phyloP scores from a whole-genome alignment of 2,888 invertebrate species.

The Chrysolina oricalcia region DNA sequence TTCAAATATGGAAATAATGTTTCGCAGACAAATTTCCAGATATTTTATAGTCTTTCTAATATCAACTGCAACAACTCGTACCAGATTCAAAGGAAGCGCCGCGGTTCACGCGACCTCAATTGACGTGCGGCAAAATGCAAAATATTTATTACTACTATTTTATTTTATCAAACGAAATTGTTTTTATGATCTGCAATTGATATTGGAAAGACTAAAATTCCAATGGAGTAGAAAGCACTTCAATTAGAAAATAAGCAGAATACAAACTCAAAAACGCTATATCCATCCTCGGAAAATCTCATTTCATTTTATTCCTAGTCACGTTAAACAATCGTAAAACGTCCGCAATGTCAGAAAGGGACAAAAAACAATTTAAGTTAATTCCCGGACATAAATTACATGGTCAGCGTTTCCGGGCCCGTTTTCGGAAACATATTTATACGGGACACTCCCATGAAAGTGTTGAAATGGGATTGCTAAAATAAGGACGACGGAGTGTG shows the following conservation, averaged over 20 bases:
- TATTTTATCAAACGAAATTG: too few relatives aligned
- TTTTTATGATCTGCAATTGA: too few relatives aligned
- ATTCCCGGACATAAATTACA: constrained; percentile 16
- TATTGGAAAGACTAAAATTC: too few relatives aligned
- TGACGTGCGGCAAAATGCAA: too few relatives aligned
- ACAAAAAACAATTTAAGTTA: constrained; percentile 26
- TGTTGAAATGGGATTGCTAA: not conserved
- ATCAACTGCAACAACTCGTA: too few relatives aligned
- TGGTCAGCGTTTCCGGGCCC: constrained; percentile 14
- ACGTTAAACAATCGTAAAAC: constrained; percentile 5
- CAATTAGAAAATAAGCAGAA: not conserved
- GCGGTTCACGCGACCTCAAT: too few relatives aligned
- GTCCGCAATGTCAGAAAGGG: not conserved
- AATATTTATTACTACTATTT: too few relatives aligned
- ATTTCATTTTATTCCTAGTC: not conserved
- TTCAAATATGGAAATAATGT: too few relatives aligned
- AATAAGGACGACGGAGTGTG: not conserved
- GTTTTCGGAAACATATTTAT: not conserved
- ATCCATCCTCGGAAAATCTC: not conserved
- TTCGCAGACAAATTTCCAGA: too few relatives aligned
- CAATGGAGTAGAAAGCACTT: too few relatives aligned
- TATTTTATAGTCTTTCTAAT: too few relatives aligned
- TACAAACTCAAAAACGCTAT: not conserved
- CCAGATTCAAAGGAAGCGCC: too few relatives aligned
- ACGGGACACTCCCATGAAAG: not conserved